phyloP scores from a whole-genome alignment of 1,140 invertebrate genomes.

The Zophobas morio region DNA sequence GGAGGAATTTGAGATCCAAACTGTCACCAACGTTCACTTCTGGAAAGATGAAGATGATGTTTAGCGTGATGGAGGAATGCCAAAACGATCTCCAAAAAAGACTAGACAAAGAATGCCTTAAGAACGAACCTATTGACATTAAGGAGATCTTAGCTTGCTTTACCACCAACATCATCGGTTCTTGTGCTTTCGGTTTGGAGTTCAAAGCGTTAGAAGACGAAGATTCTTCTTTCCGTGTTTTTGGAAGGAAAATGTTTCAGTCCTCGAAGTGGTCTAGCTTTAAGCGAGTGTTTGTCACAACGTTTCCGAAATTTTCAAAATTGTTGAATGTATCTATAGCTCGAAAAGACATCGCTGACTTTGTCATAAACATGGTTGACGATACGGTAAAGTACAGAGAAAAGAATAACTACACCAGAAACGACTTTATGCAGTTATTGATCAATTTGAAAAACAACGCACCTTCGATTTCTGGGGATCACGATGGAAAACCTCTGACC shows the following conservation, averaged over 20 bases:
- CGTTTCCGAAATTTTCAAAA: conserved; percentile 54
- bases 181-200: conserved; percentile 69
- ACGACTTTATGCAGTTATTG: conserved; percentile 71
- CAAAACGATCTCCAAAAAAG: conserved; percentile 19
- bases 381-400: conserved; percentile 68
- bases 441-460: conserved; percentile 65
- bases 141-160: conserved; percentile 66
- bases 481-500: not conserved
- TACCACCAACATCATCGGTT: conserved; percentile 69
- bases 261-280: conserved; percentile 58
- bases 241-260: conserved; percentile 31
- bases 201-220: conserved; percentile 67
- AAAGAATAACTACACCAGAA: conserved; percentile 63
- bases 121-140: conserved; percentile 61
- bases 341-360: conserved; percentile 62
- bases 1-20: conserved; percentile 67
- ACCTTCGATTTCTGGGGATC: not conserved
- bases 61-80: conserved; percentile 49
- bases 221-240: conserved; percentile 63
- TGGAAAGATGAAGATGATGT: conserved; percentile 68
- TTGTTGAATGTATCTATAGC: conserved; percentile 55
- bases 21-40: conserved; percentile 55
- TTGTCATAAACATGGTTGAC: conserved; percentile 67
- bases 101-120: conserved; percentile 13
- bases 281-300: conserved; percentile 54